Evolutionary conservation across 2,888 invertebrate species (phyloP).

Genomic region (Epiblema foenella): DNA sequence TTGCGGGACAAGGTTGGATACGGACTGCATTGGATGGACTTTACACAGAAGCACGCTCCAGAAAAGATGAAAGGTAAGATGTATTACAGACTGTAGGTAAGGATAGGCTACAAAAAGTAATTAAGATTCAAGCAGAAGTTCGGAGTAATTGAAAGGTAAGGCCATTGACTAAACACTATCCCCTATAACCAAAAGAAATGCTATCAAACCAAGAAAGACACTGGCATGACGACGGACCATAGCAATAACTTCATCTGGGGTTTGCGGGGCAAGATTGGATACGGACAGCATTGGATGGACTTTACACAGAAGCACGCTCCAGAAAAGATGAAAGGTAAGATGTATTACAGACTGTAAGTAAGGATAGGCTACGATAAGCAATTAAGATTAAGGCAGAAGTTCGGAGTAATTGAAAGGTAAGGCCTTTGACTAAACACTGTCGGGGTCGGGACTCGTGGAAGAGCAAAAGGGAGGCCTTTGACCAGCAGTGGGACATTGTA

Average conservation of each 20-base stretch:
- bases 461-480: no score
- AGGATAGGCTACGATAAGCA: no score
- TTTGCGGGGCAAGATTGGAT: constrained; percentile 81
- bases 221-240: constrained; percentile 60
- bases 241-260: constrained; percentile 81
- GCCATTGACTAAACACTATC: no score
- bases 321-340: constrained; percentile 44
- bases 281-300: constrained; percentile 81
- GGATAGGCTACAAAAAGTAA: no score
- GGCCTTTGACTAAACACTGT: no score
- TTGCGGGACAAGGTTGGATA: constrained; percentile 81
- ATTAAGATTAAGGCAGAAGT: no score
- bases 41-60: constrained; percentile 49
- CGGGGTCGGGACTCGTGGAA: no score
- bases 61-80: constrained; percentile 47
- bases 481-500: no score
- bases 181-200: background rate
- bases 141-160: no score
- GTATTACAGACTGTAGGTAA: background rate
- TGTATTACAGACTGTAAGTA: background rate
- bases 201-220: constrained; percentile 65
- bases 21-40: constrained; percentile 80
- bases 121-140: no score
- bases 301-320: constrained; percentile 50
- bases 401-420: no score